phyloP scores from a whole-genome alignment of 2,113 vertebrate genomes.

The Haemorhous mexicanus region DNA sequence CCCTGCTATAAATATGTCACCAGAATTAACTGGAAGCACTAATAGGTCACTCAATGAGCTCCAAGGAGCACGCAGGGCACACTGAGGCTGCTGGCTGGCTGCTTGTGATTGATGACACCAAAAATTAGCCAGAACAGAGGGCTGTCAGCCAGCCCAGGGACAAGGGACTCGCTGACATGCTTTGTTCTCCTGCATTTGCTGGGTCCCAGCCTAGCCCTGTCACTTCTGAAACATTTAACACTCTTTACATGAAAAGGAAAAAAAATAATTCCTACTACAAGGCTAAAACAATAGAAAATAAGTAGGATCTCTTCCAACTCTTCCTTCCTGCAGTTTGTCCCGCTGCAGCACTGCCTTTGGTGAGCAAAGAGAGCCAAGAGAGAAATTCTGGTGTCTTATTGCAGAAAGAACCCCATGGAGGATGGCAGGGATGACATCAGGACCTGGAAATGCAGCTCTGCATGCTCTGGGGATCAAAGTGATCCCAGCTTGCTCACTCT shows the following conservation, averaged over 20 bases:
- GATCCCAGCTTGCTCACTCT: neutral
- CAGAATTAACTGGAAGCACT: slow-evolving; percentile 69
- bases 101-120: slow-evolving; percentile 60
- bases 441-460: neutral
- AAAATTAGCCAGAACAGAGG: slow-evolving; percentile 50
- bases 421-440: neutral
- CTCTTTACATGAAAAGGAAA: neutral
- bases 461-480: neutral
- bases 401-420: neutral
- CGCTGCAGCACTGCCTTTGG: neutral
- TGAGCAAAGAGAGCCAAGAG: neutral
- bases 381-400: neutral
- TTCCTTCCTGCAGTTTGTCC: neutral
- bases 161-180: neutral
- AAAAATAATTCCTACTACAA: neutral
- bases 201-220: neutral
- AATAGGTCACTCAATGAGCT: slow-evolving; percentile 68
- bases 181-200: neutral
- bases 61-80: slow-evolving; percentile 29
- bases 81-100: neutral
- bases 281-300: neutral
- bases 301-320: neutral
- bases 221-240: neutral
- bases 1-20: slow-evolving; percentile 65
- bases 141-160: slow-evolving; percentile 22